Percentiles rank a stretch among this genome's conserved stretches.
Evolutionary conservation across 2,888 invertebrate genomes (phyloP).

Genomic region (Zygaena filipendulae): DNA sequence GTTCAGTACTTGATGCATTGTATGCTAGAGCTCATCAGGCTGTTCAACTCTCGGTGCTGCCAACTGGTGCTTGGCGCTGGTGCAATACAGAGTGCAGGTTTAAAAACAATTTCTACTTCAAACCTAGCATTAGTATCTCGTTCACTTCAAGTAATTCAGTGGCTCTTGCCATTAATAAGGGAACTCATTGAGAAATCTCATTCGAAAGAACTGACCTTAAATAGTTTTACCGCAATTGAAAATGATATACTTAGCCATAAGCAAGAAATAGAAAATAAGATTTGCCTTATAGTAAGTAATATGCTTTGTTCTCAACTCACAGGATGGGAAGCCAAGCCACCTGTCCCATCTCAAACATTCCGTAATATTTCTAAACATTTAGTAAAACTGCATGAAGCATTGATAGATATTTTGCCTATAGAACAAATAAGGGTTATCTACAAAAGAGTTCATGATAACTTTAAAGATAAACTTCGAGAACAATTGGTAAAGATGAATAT

Average conservation of each 20-base stretch:
- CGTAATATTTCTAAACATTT: slow-evolving; percentile 89
- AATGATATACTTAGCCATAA: slow-evolving; percentile 89
- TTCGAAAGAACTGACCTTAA: slow-evolving; percentile 51
- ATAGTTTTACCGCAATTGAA: slow-evolving; percentile 77
- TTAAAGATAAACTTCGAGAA: slow-evolving; percentile 87
- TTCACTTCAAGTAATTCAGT: slow-evolving; percentile 83
- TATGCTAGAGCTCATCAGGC: slow-evolving; percentile 87
- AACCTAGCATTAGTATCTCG: slow-evolving; percentile 90
- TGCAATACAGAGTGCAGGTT: slow-evolving; percentile 92
- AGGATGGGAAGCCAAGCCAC: slow-evolving; percentile 94
- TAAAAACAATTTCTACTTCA: slow-evolving; percentile 94
- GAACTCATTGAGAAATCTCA: slow-evolving; percentile 74
- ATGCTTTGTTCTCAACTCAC: slow-evolving; percentile 83
- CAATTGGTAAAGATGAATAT: slow-evolving; percentile 89
- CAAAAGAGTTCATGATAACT: slow-evolving; percentile 82
- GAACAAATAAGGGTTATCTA: slow-evolving; percentile 82
- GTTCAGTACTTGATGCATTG: slow-evolving; percentile 85
- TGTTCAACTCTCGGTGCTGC: slow-evolving; percentile 89
- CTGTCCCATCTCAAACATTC: slow-evolving; percentile 92
- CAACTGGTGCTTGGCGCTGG: slow-evolving; percentile 97
- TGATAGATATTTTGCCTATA: slow-evolving; percentile 84
- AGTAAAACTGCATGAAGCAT: slow-evolving; percentile 91
- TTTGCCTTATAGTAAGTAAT: slow-evolving; percentile 89
- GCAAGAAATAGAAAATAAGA: slow-evolving; percentile 91
- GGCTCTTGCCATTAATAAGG: slow-evolving; percentile 80